Evolutionary conservation across 1,140 invertebrate species (phyloP), one percentile per base, ranked within the genome.

Genomic region (Protaetia brevitarsis): DNA sequence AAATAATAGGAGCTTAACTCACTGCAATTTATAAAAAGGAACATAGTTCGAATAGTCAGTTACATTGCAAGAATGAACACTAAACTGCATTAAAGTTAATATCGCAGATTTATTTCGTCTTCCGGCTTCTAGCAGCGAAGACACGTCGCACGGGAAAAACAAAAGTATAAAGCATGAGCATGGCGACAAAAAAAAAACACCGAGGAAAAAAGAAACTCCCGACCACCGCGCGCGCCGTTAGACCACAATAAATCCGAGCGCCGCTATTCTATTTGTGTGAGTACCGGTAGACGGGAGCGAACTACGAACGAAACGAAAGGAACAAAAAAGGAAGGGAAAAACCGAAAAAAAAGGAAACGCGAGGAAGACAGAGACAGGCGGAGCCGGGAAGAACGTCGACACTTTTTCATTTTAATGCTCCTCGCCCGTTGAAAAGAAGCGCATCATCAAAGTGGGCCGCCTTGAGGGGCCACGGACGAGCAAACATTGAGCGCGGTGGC

Each of bases 361-460:
- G 41, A 51, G 41, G 26, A 51, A 19, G 41, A 51, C 41, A 51
- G 41, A 51, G 41, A 51, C 41, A 51, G 41, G 41, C 41, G 13
- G 41, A 59, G 26, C n/a, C 57, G 23, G 57, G 57, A 59, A 59
- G 23, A 27, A 13, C 57, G 57, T 59, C 57, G 57, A 59, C 57
- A 59, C 57, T 59, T 59, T 59, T 59, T 59, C 57, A 59, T 59
- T 59, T 59, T 31, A 59, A 59, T 59, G 57, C 57, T 31, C 57
- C 29, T 59, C 57, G 57, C 57, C 19, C 29, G 57, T 59, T 59
- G 57, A 59, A 59, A 59, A 59, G 57, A 59, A 59, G 57, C 26
- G 57, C 57, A 31, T 59, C 57, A 59, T 59, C 57, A 59, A 59
- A 59, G 57, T 59, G 29, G 57, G 57, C 57, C 57, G 57, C 57